Evolutionary conservation across 2,113 vertebrate genomes (phyloP), one percentile per base, ranked within the genome.

Genomic region (Psilopsiagon aurifrons): DNA sequence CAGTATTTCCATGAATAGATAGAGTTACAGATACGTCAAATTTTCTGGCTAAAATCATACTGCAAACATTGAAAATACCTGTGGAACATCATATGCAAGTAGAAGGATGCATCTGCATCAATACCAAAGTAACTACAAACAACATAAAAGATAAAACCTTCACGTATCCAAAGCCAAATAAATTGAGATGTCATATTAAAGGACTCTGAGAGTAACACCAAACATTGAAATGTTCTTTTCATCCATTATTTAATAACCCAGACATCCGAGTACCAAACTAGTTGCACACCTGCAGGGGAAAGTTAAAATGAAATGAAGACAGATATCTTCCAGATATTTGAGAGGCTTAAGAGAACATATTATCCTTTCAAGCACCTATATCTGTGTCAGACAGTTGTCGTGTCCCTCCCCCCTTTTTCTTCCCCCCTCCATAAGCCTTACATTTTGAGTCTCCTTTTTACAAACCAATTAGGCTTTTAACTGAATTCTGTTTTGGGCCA

Each of bases 101-200:
- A 82, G 69, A 84, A 95, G 19, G 3, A 37, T 87, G 33, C 17
- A 79, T 54, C 24, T 62, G 29, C 70, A 88, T 63, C 31, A 63
- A 73, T 51, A 54, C 3, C 27, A 80, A 90, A 90, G 47, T 35
- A 67, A 88, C 15, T 37, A 85, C 24, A 70, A 91, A 80, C 5
- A 47, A 83, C 27, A 64, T 46, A 66, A 86, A 81, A 90, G 5
- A 78, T 37, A 92, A 88, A 93, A 52, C 10, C 13, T 73, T 74
- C 9, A 12, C 25, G n/a, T 44, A 90, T 22, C 74, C 55, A 57
- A 82, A 93, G 52, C 4, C 68, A 93, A 93, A 83, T 67, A 90
- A 86, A 95, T 78, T 55, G 80, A 90, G 73, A 88, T 37, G 33
- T 92, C 73, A 64, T 81, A 75, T 68, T 90, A 88, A 54, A 94